Evolutionary conservation across 2,797 vertebrate genomes (phyloP), one percentile per base, ranked within the genome.

Genomic region (Sardinella longiceps): DNA sequence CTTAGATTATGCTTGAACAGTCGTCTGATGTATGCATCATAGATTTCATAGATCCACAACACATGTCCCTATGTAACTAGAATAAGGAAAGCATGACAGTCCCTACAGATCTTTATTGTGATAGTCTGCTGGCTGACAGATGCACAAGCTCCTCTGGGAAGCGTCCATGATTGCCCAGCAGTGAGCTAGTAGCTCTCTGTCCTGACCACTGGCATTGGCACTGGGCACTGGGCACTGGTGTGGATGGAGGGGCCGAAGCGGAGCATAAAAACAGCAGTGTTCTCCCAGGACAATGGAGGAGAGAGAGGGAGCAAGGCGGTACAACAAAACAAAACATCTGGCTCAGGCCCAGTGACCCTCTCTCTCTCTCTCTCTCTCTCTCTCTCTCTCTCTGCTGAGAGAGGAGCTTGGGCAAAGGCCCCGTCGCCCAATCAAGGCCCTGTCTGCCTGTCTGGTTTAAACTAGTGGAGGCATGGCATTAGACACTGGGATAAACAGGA

Each of bases 381-480:
- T 12, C 15, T 25, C 6, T 12, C 15, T 25, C 6, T 12, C 15
- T 25, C 6, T 12, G 56, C 20, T 58, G 56, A 23, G 56, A 58
- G 56, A 9, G 56, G n/a, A n/a, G 23, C 43, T 43, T 43, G 43
- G 7, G 43, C 58, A 7, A 28, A n/a, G n/a, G 43, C 43, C 43
- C 43, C 7, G 4, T 43, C 4, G n/a, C 58, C 58, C n/a, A 28
- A 28, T 63, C n/a, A 28, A n/a, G n/a, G 43, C 43, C 43, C 43
- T 43, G 4, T 43, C 4, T 43, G 4, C 7, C 4, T 4, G 43
- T 43, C 43, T 43, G 56, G n/a, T 23, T n/a, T 23, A 25, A 9
- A n/a, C n/a, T 10, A n/a, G 58, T 87, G 85, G 87, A 89, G 87
- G 87, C 84, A 82, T 87, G 3, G 90, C 88, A 82, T 89, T 86